A percentile compares a stretch with the other conserved stretches of the same genome.
Conservation (phyloP, 1,140 invertebrate genomes). For the Chionoecetes opilio region DNA sequence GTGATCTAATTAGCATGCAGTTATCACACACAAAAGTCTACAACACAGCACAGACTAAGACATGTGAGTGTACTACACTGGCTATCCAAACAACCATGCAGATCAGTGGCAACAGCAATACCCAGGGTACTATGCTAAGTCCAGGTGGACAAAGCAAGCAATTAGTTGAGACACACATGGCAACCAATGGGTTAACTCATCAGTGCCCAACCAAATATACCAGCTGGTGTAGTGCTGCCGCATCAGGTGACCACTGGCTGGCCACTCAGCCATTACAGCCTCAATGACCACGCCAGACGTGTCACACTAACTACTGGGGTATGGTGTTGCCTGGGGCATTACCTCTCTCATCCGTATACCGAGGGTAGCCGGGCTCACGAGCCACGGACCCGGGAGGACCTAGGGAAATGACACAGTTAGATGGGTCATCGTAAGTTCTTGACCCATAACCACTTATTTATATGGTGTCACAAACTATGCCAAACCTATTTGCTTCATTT, state of each 20-base stretch:
- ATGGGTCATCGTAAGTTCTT: constrained; percentile 44
- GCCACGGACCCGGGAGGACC: constrained; percentile 80
- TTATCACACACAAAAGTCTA: neutral
- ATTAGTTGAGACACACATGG: constrained; percentile 72
- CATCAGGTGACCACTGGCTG: constrained; percentile 75
- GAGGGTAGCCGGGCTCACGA: constrained; percentile 79
- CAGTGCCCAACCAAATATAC: constrained; percentile 78
- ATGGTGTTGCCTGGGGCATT: constrained; percentile 78
- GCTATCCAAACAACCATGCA: neutral
- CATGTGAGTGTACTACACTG: neutral
- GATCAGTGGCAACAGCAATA: constrained; percentile 57
- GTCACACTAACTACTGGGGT: constrained; percentile 77
- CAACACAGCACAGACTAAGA: neutral
- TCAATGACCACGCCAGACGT: constrained; percentile 71
- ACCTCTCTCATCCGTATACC: constrained; percentile 81
- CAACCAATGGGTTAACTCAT: constrained; percentile 74
- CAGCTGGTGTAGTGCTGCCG: constrained; percentile 78
- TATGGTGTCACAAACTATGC: constrained; percentile 29
- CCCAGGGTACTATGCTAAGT: constrained; percentile 69
- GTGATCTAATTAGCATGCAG: too few species aligned
- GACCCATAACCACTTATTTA: constrained; percentile 46
- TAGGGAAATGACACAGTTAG: constrained; percentile 77
- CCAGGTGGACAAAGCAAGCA: constrained; percentile 62
- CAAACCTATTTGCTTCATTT: neutral
- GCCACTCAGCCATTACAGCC: constrained; percentile 67